These are phyloP conservation scores for Lepeophtheirus salmonis DNA, from an alignment of 1,140 invertebrate genomes.

Conservation along the genomic window DNA sequence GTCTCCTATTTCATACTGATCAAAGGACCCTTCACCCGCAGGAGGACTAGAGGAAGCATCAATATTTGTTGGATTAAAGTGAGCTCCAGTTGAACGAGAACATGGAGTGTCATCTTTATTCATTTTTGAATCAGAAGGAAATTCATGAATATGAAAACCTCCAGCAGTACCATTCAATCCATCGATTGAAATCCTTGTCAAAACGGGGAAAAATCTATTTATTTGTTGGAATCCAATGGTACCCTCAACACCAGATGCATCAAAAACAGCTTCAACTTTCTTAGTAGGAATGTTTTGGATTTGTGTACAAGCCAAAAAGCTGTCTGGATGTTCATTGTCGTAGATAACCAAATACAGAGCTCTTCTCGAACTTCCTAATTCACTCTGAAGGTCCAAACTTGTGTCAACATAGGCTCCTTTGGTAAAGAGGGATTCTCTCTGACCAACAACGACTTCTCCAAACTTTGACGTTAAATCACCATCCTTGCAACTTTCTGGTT, in stretches of 20 bases:
- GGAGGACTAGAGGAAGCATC: slow-evolving; percentile 24
- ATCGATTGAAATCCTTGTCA: slow-evolving; percentile 49
- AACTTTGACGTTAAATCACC: slow-evolving; percentile 60
- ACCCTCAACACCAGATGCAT: slow-evolving; percentile 57
- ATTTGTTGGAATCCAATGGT: slow-evolving; percentile 56
- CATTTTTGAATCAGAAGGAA: slow-evolving; percentile 28
- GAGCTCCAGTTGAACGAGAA: slow-evolving; percentile 28
- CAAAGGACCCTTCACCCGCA: slow-evolving; percentile 46
- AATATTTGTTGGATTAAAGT: slow-evolving; percentile 34
- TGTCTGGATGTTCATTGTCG: slow-evolving; percentile 53
- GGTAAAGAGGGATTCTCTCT: slow-evolving; percentile 22
- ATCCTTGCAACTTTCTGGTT: slow-evolving; percentile 32
- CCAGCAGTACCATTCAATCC: slow-evolving; percentile 32
- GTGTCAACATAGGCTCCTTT: slow-evolving; percentile 20
- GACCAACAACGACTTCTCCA: slow-evolving; percentile 37
- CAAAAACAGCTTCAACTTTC: slow-evolving; percentile 43
- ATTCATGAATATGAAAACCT: slow-evolving; percentile 33
- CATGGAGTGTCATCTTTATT: slow-evolving; percentile 25
- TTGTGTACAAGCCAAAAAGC: slow-evolving; percentile 61
- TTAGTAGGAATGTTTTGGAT: slow-evolving; percentile 33
- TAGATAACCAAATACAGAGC: slow-evolving; percentile 58
- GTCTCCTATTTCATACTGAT: slow-evolving; percentile 71
- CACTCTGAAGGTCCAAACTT: slow-evolving; percentile 32
- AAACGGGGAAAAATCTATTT: slow-evolving; percentile 63
- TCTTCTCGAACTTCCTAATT: slow-evolving; percentile 41